A percentile compares a stretch with the other conserved stretches of the same genome.
Evolutionary conservation across 1,140 invertebrate genomes (phyloP).

Genomic region (Drosophila arawakana): DNA sequence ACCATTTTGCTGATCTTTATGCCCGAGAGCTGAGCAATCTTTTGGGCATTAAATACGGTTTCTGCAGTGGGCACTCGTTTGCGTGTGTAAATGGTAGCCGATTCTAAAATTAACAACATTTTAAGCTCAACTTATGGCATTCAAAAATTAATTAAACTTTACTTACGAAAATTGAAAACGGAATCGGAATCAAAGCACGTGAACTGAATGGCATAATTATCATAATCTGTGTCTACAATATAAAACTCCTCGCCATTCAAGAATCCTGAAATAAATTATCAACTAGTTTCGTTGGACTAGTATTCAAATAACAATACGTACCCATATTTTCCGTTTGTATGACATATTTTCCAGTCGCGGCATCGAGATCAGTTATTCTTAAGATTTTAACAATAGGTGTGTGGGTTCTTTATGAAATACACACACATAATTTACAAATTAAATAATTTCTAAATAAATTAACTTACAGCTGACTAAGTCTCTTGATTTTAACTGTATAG

Average conservation of each 20-base stretch:
- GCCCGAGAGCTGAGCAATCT: slow-evolving; percentile 6
- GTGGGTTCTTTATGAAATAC: background rate
- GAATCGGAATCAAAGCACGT: slow-evolving; percentile 28
- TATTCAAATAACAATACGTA: background rate
- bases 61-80: slow-evolving; percentile 3
- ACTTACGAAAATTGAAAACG: slow-evolving; percentile 44
- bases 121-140: background rate
- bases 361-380: background rate
- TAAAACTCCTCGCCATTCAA: slow-evolving; percentile 36
- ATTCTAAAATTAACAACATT: slow-evolving; percentile 28
- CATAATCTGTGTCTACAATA: slow-evolving; percentile 51
- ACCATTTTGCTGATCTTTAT: slow-evolving; percentile 11
- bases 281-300: background rate
- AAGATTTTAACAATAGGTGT: background rate
- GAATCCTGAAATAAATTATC: slow-evolving; percentile 11
- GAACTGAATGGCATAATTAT: slow-evolving; percentile 44
- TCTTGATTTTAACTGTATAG: background rate
- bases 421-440: background rate
- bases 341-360: background rate
- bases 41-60: slow-evolving; percentile 7
- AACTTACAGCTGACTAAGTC: slow-evolving; percentile 30
- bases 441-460: background rate
- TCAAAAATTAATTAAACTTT: too few species aligned
- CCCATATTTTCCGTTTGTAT: background rate
- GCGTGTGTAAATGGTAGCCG: slow-evolving; percentile 27